Conservation (phyloP, 2,888 invertebrate genomes). For the Frankliniella fusca region DNA sequence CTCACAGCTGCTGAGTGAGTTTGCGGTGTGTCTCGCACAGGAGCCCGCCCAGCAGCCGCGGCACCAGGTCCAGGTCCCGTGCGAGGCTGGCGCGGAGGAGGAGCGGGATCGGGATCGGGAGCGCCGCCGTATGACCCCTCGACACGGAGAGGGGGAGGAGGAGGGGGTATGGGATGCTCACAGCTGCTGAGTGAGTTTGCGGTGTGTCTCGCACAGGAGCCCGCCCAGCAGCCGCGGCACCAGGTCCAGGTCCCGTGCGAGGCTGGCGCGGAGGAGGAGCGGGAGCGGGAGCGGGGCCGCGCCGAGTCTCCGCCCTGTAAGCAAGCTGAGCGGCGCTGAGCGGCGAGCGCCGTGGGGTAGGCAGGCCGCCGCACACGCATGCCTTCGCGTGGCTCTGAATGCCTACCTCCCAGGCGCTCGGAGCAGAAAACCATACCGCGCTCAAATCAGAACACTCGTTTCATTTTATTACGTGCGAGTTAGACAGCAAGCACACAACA, state of each 20-base stretch:
- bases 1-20: background rate
- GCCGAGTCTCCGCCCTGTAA: background rate
- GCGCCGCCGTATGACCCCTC: background rate
- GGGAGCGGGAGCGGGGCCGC: background rate
- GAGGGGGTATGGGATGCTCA: too few species aligned
- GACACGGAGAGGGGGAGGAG: background rate
- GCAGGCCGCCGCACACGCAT: background rate
- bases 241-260: background rate
- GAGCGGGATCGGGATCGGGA: too few species aligned
- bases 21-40: background rate
- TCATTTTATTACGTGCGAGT: too few species aligned
- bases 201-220: background rate
- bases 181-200: background rate
- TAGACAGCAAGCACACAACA: too few species aligned
- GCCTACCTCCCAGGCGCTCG: background rate
- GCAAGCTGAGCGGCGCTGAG: background rate
- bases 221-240: background rate
- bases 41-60: background rate
- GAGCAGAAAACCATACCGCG: background rate
- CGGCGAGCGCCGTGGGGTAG: background rate
- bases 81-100: background rate
- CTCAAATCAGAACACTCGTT: too few species aligned
- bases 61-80: background rate
- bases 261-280: too few species aligned
- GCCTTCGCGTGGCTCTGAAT: background rate